phyloP scores from a whole-genome alignment of 2,888 invertebrate species.

The Homarus gammarus region DNA sequence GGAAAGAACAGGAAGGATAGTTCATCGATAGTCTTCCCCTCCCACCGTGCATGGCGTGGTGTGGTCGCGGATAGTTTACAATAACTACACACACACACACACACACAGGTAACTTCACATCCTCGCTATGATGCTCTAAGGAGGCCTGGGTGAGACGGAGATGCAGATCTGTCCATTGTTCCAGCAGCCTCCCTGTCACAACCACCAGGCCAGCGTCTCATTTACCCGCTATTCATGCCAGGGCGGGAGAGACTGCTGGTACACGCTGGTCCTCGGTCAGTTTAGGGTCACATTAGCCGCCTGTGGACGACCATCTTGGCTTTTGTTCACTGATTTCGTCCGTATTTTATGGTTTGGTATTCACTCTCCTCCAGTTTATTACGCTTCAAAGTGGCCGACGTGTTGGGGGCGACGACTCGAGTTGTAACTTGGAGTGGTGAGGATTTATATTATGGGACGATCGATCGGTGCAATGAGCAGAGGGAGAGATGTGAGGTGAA shows the following conservation, averaged over 20 bases:
- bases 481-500: too few relatives aligned
- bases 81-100: background rate
- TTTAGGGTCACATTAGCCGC: slow-evolving; percentile 39
- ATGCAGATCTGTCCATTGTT: slow-evolving; percentile 44
- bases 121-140: background rate
- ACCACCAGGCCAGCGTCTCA: slow-evolving; percentile 14
- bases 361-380: slow-evolving; percentile 36
- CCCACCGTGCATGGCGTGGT: background rate
- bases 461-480: too few relatives aligned
- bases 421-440: too few relatives aligned
- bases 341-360: slow-evolving; percentile 25
- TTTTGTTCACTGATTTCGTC: slow-evolving; percentile 30
- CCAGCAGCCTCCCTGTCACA: slow-evolving; percentile 38
- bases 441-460: too few relatives aligned
- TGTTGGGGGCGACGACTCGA: background rate
- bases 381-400: slow-evolving; percentile 15
- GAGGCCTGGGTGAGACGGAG: background rate
- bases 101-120: background rate
- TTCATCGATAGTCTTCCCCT: too few relatives aligned
- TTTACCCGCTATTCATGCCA: slow-evolving; percentile 34
- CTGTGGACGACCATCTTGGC: slow-evolving; percentile 7
- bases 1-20: background rate
- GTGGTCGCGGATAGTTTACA: background rate
- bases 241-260: slow-evolving; percentile 10
- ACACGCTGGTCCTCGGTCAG: slow-evolving; percentile 22